Evolutionary conservation across 2,797 vertebrate genomes (phyloP), one percentile per base, ranked within the genome.

Genomic region (Sebastes variabilis): DNA sequence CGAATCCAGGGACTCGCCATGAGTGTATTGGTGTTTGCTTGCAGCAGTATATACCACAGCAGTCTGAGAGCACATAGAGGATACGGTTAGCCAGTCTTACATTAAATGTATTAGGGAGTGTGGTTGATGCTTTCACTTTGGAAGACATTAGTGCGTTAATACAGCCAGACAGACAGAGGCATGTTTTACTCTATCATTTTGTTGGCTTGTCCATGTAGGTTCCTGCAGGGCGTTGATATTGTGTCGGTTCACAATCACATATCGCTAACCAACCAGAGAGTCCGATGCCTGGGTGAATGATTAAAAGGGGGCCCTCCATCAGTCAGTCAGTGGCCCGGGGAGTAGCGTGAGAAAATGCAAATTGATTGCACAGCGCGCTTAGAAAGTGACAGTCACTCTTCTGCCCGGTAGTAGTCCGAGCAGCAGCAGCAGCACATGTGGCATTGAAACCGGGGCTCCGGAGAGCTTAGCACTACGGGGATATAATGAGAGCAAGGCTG

Each of bases 311-410:
- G 42, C 62, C 69, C 79, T 82, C 64, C 32, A 58, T 74, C 69
- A 68, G 73, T 75, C 75, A 69, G 81, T 73, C 72, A 58, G 75
- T 68, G 66, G 80, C 54, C 69, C 14, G 18, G 34, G 82, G 66
- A 86, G 59, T 58, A 18, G 82, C 64, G 87, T 88, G 87, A 89
- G 85, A 88, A 92, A 87, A 89, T 91, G 84, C 74, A 62, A 90
- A 91, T 93, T 25, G 42, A 77, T 87, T 18, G 24, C 80, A 62
- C 46, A 46, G 71, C 65, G 6, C 1, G n/a, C 65, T 81, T 34
- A 73, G 67, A 82, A 85, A 80, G 55, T 18, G 72, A 74, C 73
- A 69, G 66, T 78, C 79, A 58, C 76, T 77, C 70, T 27, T 78
- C 66, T 83, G 60, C 6, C 38, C 72, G 34, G 77, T 22, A 24